phyloP scores from a whole-genome alignment of 2,888 invertebrate species.

The Silvanus unidentatus region DNA sequence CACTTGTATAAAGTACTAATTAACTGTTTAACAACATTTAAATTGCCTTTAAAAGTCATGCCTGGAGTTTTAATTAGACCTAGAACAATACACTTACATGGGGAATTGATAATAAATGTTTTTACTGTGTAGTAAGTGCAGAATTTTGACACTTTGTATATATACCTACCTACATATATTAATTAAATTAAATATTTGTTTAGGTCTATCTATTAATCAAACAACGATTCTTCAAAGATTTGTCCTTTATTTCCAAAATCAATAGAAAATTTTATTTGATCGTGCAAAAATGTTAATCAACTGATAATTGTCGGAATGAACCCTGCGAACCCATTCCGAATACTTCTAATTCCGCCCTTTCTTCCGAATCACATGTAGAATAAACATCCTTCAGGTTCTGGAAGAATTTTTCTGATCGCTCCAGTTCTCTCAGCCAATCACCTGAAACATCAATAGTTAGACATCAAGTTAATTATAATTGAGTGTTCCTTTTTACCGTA shows the following conservation, averaged over 20 bases:
- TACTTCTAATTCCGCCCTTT: background rate
- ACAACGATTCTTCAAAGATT: too few species aligned
- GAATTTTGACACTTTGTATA: too few species aligned
- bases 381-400: constrained; percentile 17
- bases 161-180: too few species aligned
- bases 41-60: constrained; percentile 20
- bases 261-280: background rate
- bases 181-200: too few species aligned
- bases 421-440: constrained; percentile 22
- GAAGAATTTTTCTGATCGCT: constrained; percentile 18
- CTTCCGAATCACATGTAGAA: constrained; percentile 13
- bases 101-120: too few species aligned
- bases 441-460: constrained; percentile 15
- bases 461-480: background rate
- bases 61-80: constrained; percentile 19
- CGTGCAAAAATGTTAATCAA: constrained; percentile 25
- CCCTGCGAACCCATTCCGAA: constrained; percentile 24
- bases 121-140: too few species aligned
- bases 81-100: too few species aligned
- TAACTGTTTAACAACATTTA: constrained; percentile 24
- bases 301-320: constrained; percentile 24
- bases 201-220: too few species aligned
- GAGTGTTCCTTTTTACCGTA: constrained; percentile 46
- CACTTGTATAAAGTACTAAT: constrained; percentile 20
- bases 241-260: too few species aligned